Evolutionary conservation across 1,140 invertebrate genomes (phyloP), one percentile per base, ranked within the genome.

Genomic region (Drosophila sp.): DNA sequence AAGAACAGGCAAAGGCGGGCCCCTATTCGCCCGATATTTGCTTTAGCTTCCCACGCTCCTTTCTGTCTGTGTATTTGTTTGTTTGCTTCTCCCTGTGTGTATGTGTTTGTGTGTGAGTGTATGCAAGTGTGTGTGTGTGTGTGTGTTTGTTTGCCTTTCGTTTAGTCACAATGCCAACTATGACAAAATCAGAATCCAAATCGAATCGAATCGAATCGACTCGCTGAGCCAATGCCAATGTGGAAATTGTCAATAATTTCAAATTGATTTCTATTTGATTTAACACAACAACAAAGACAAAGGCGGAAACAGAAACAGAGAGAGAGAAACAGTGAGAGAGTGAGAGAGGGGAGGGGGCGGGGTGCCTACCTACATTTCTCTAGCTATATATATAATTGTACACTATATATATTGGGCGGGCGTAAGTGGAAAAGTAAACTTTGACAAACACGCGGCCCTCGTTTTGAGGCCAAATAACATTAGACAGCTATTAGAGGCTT

Each of bases 171-270:
- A 80, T 80, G 65, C 64, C 64, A 76, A 70, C 69, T 75, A 80
- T 83, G 87, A 80, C 86, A 90, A 84, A 79, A 72, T 78, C 75
- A 74, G 79, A 82, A 76, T 72, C 71, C 76, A 44, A 76, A 69
- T 60, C 63, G 69, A 79, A 71, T 64, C 60, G 54, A 76, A 69
- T 60, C 63, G 69, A 79, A 71, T 64, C 60, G 54, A 79, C 70
- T 80, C 76, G 78, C 74, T 80, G 84, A 84, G 67, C 78, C 89
- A 86, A 70, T 86, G 85, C 74, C 90, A 91, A 58, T 86, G 76
- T 91, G 90, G 84, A 91, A 91, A 91, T 91, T 90, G 90, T 90
- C 90, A 91, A 91, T 91, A 91, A 91, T 91, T 91, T 91, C 89
- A 86, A 91, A 91, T 91, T 91, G 90, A 91, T 91, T 91, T 91